Evolutionary conservation across 2,888 invertebrate genomes (phyloP).

Genomic region (Bembecia ichneumoniformis): DNA sequence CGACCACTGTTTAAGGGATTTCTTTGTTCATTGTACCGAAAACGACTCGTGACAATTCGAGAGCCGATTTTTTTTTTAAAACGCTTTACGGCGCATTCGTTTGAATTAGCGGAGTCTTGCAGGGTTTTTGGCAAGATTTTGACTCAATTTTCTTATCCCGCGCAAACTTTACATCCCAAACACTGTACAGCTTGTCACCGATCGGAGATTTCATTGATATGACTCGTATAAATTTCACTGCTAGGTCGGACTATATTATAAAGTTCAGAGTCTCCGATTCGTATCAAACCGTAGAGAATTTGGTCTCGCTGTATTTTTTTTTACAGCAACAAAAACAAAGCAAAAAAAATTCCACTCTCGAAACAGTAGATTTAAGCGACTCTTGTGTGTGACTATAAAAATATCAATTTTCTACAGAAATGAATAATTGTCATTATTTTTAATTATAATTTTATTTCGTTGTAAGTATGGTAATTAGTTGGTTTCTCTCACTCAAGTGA

Average conservation of each 20-base stretch:
- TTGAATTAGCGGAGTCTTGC: conserved; percentile 43
- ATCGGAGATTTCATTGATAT: background rate
- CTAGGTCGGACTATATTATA: too few species aligned
- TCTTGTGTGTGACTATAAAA: conserved; percentile 56
- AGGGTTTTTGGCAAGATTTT: conserved; percentile 33
- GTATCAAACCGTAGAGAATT: too few species aligned
- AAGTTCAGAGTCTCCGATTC: too few species aligned
- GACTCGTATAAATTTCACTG: too few species aligned
- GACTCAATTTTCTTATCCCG: conserved; percentile 27
- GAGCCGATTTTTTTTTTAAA: conserved; percentile 36
- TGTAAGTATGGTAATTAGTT: conserved; percentile 44
- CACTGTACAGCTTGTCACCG: background rate
- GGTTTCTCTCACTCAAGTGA: conserved; percentile 65
- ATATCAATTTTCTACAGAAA: conserved; percentile 62
- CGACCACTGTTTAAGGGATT: conserved; percentile 49
- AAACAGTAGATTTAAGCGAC: conserved; percentile 50
- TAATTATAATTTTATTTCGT: conserved; percentile 32
- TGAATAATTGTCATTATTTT: conserved; percentile 37
- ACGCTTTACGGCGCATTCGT: conserved; percentile 9
- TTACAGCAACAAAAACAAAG: background rate
- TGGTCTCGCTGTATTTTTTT: background rate
- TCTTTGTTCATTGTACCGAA: conserved; percentile 56
- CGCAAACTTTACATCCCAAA: conserved; percentile 8
- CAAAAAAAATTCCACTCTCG: conserved; percentile 40
- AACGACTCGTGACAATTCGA: conserved; percentile 48